Evolutionary conservation across 2,113 vertebrate genomes (phyloP).

Genomic region (Loxodonta africana): DNA sequence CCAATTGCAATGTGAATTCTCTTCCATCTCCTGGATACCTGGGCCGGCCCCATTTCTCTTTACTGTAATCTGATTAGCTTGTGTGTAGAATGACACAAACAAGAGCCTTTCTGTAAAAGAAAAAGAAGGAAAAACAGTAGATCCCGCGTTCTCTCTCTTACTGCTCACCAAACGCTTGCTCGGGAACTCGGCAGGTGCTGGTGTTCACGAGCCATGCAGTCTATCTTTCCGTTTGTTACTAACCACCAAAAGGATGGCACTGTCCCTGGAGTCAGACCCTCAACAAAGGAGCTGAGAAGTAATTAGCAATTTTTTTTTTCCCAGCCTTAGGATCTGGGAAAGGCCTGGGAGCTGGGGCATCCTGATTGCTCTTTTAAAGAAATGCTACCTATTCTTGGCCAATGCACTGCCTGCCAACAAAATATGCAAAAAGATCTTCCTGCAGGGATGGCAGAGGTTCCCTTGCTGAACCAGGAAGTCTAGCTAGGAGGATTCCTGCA

Average conservation of each 20-base stretch:
- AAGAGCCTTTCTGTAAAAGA: conserved; percentile 56
- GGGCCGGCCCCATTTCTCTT: conserved; percentile 58
- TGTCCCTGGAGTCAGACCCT: not conserved
- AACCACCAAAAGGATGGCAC: not conserved
- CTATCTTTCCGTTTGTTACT: not conserved
- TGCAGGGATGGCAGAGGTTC: too few relatives aligned
- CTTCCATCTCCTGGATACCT: conserved; percentile 62
- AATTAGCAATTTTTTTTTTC: not conserved
- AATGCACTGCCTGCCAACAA: not conserved
- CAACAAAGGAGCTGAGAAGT: not conserved
- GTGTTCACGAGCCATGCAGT: not conserved
- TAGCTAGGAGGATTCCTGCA: not conserved
- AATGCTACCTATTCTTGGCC: not conserved
- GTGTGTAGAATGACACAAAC: conserved; percentile 58
- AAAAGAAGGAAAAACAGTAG: not conserved
- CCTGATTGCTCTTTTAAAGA: not conserved
- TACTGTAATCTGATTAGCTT: conserved; percentile 67
- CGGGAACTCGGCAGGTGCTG: not conserved
- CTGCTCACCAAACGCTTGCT: not conserved
- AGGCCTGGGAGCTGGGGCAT: accelerated
- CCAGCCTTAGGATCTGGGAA: not conserved
- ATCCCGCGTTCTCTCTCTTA: not conserved
- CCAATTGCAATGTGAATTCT: conserved; percentile 61
- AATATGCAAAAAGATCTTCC: not conserved
- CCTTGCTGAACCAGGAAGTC: not conserved